These are phyloP conservation scores for Agrilus planipennis DNA, from an alignment of 1,140 invertebrate species.

Conservation along the genomic window DNA sequence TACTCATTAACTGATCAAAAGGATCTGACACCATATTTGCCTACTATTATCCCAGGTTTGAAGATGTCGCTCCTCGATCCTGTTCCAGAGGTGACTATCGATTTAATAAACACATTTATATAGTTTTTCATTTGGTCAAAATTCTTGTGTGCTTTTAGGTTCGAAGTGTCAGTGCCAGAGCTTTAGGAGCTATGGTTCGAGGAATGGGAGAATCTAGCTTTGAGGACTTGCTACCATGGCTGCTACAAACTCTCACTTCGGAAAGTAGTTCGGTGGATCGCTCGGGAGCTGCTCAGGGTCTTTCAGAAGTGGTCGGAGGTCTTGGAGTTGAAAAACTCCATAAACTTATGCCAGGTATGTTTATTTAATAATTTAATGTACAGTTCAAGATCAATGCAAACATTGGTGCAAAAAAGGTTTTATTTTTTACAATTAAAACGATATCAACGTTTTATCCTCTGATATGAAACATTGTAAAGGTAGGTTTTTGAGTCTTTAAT, in stretches of 20 bases:
- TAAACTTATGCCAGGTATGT: slow-evolving; percentile 74
- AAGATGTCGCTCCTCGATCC: slow-evolving; percentile 95
- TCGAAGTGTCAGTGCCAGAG: slow-evolving; percentile 82
- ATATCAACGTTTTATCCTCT: no score
- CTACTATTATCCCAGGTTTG: slow-evolving; percentile 91
- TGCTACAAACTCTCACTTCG: slow-evolving; percentile 97
- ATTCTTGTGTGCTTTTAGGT: slow-evolving; percentile 38
- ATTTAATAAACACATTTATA: background rate
- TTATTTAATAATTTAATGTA: background rate
- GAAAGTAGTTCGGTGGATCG: slow-evolving; percentile 91
- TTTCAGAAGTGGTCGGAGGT: slow-evolving; percentile 89
- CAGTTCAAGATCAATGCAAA: no score
- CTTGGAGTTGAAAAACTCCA: slow-evolving; percentile 90
- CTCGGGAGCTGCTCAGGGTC: slow-evolving; percentile 95
- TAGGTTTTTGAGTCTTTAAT: no score
- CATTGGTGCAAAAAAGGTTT: no score
- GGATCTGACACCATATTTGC: slow-evolving; percentile 92
- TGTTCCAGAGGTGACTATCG: slow-evolving; percentile 75
- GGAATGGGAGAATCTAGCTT: slow-evolving; percentile 95
- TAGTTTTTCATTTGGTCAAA: background rate
- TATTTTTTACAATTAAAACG: no score
- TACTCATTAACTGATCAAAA: slow-evolving; percentile 98
- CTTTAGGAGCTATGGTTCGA: slow-evolving; percentile 92
- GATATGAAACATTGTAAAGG: no score
- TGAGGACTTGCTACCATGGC: slow-evolving; percentile 91